Evolutionary conservation across 2,113 vertebrate species (phyloP), one percentile per base, ranked within the genome.

Genomic region (Coturnix japonica): DNA sequence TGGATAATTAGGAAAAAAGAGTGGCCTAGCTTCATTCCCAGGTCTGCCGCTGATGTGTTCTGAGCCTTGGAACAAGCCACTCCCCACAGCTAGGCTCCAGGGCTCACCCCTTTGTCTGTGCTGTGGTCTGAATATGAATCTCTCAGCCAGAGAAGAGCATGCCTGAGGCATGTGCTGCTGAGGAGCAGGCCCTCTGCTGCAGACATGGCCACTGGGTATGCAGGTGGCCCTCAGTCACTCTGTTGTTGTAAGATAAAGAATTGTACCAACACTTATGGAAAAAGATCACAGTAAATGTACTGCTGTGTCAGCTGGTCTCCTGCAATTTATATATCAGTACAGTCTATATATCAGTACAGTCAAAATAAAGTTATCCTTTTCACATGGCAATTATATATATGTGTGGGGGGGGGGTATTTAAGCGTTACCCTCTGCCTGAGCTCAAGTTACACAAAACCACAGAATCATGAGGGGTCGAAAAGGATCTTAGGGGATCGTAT

Each of bases 61-160:
- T 54, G 75, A 91, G 75, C 53, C 82, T 76, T 33, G 67, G 28
- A 82, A 53, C 49, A 91, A 94, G 90, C 67, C 85, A 89, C 80
- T 91, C 89, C 84, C 54, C 3, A 0, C 44, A 65, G 72, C 88
- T 82, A 71, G 79, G 59, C 60, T 87, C 67, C 64, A 43, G 74
- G 53, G 73, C 81, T 61, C 72, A 76, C 76, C 3, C 33, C 93
- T 93, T 93, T 95, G 84, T 94, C 77, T 86, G 84, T 51, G 63
- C 33, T 73, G 75, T 66, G 76, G 4, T 46, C 7, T 71, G 74
- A 63, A 89, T 93, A 87, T 43, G 85, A 73, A 85, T 28, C 67
- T 56, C 59, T 59, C 0, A 1, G 66, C 59, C 51, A 64, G 33
- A 54, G 35, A 18, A 64, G 39, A 60, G 43, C 1, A 0, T 28